Base-by-base conservation (phyloP, 2,797 vertebrate species). In the Rhynchonycteris naso region DNA sequence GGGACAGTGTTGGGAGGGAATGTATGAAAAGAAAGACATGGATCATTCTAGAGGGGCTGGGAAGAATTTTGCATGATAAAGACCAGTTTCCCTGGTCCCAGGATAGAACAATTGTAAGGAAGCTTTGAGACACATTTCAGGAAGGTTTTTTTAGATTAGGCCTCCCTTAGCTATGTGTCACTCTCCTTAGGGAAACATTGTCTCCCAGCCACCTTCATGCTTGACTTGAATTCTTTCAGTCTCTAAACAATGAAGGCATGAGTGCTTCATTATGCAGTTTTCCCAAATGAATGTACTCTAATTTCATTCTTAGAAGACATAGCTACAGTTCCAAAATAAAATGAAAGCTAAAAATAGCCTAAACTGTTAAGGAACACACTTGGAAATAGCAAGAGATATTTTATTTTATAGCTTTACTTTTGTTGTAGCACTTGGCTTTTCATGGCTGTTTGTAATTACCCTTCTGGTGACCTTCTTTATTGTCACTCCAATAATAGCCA, bases 141-240 rank as follows among this genome's bases (percentile, higher is more conserved):
- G 75, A 63, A n/a, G 56, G 38, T 26, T 54, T 72, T 72, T 78
- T 86, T 13, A 79, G 38, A 47, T 30, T 66, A 38, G 28, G 21
- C 24, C 58, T 90, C 50, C 50, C 16, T 90, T 56, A 79, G 47
- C 30, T 74, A 16, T 16, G 56, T 47, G 76, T 78, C 5, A 4
- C n/a, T 82, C n/a, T 86, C 33, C 61, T 74, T 79, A 72, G 72
- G n/a, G 79, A 84, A 26, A 1, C 21, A 43, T 66, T 82, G 63
- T 95, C 76, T 88, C 33, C 63, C 74, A n/a, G 47, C 59, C 59
- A 61, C 65, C 58, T 97, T 93, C 65, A 80, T 86, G 90, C 90
- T 91, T 86, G 89, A 90, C 26, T 94, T 94, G 72, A 85, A 82
- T 50, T 75, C 68, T 93, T 94, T 95, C 38, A 92, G 76, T 83